Evolutionary conservation across 2,888 invertebrate species (phyloP).

Genomic region (Cyclophora punctaria): DNA sequence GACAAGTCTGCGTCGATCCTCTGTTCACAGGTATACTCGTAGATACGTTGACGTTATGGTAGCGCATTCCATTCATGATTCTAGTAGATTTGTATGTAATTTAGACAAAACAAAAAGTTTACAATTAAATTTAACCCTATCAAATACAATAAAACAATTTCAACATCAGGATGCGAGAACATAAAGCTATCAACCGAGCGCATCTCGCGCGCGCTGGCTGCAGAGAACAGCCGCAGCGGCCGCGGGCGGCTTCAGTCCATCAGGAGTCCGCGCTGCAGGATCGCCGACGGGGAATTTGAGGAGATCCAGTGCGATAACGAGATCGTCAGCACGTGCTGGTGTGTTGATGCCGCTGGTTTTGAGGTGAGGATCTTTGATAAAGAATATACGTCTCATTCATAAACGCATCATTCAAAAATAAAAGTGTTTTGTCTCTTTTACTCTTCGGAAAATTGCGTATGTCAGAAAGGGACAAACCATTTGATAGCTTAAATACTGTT

Average conservation of each 20-base stretch:
- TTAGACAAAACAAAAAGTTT: too few relatives aligned
- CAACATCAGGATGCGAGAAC: slow-evolving; percentile 56
- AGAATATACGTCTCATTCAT: too few relatives aligned
- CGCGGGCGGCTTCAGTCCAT: slow-evolving; percentile 77
- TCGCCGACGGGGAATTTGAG: slow-evolving; percentile 83
- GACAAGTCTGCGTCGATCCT: slow-evolving; percentile 76
- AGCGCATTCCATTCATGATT: too few relatives aligned
- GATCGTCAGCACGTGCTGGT: slow-evolving; percentile 86
- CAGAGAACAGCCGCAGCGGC: slow-evolving; percentile 75
- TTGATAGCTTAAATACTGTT: too few relatives aligned
- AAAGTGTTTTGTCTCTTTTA: too few relatives aligned
- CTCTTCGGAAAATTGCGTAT: too few relatives aligned
- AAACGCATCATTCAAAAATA: too few relatives aligned
- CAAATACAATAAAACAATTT: too few relatives aligned
- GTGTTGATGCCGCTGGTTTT: slow-evolving; percentile 85
- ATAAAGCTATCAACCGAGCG: slow-evolving; percentile 58
- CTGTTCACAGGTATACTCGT: slow-evolving; percentile 73
- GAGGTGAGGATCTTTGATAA: slow-evolving; percentile 60
- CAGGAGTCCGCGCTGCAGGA: slow-evolving; percentile 82
- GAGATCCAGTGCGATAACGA: slow-evolving; percentile 85
- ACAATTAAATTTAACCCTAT: too few relatives aligned
- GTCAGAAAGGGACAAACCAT: too few relatives aligned
- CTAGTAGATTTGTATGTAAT: too few relatives aligned
- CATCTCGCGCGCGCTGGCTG: slow-evolving; percentile 60
- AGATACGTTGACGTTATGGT: background rate